A percentile compares a stretch with the other conserved stretches of the same genome.
Evolutionary conservation across 2,797 vertebrate species (phyloP).

Genomic region (Poeciliopsis paucimaculata): DNA sequence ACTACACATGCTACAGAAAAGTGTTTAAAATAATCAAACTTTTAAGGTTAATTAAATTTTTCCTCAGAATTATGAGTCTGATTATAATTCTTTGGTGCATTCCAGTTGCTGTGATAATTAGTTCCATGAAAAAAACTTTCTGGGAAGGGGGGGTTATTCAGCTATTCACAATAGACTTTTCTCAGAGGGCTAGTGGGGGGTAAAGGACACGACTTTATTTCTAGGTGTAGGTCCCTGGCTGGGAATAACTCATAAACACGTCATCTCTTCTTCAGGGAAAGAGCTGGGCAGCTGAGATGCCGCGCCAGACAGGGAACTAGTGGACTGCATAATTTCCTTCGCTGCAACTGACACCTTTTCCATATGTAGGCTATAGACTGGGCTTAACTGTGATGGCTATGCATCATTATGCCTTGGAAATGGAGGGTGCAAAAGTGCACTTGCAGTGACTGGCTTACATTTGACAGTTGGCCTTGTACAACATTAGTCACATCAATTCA

Average conservation of each 20-base stretch:
- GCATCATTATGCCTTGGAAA: slow-evolving; percentile 85
- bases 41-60: slow-evolving; percentile 32
- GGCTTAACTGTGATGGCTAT: slow-evolving; percentile 84
- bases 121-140: slow-evolving; percentile 29
- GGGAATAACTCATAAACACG: slow-evolving; percentile 80
- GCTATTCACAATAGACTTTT: slow-evolving; percentile 58
- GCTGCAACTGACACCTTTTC: slow-evolving; percentile 81
- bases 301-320: slow-evolving; percentile 78
- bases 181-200: slow-evolving; percentile 62
- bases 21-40: slow-evolving; percentile 32
- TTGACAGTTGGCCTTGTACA: slow-evolving; percentile 85
- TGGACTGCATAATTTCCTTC: slow-evolving; percentile 81
- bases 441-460: slow-evolving; percentile 78
- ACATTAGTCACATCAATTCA: slow-evolving; percentile 85
- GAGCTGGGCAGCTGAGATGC: slow-evolving; percentile 67
- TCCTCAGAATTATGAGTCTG: slow-evolving; percentile 6
- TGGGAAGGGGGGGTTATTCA: slow-evolving; percentile 47
- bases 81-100: slow-evolving; percentile 25
- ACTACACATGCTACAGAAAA: slow-evolving; percentile 13
- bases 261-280: slow-evolving; percentile 78
- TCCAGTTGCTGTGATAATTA: slow-evolving; percentile 26
- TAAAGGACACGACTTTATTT: slow-evolving; percentile 70
- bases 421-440: slow-evolving; percentile 80
- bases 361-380: slow-evolving; percentile 79
- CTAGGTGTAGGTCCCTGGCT: slow-evolving; percentile 68